A percentile compares a stretch with the other conserved stretches of the same genome.
Conservation (phyloP, 2,888 invertebrate genomes). For the Volucella inanis region DNA sequence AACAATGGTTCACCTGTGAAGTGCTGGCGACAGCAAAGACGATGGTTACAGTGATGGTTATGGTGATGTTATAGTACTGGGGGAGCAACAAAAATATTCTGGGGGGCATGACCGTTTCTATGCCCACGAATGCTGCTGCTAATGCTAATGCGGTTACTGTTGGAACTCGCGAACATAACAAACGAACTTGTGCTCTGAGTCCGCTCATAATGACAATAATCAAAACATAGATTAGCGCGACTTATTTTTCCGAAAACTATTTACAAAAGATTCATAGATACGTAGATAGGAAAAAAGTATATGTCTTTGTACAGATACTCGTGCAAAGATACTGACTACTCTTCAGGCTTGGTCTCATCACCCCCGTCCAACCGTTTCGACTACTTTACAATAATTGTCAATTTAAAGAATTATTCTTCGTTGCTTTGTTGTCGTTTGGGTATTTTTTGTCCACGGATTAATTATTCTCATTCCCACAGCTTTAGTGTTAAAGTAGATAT, state of each 20-base stretch:
- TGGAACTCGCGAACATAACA: slow-evolving; percentile 68
- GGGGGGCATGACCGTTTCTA: too few species aligned
- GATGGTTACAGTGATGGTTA: too few species aligned
- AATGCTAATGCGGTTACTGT: neutral
- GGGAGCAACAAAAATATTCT: neutral
- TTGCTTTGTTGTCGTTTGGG: slow-evolving; percentile 40
- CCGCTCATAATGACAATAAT: slow-evolving; percentile 68
- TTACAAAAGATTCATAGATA: slow-evolving; percentile 39
- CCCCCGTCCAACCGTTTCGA: slow-evolving; percentile 30
- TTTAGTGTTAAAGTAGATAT: slow-evolving; percentile 24
- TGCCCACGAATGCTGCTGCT: slow-evolving; percentile 4
- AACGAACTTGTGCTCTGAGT: slow-evolving; percentile 56
- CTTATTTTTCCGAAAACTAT: slow-evolving; percentile 55
- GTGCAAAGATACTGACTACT: too few species aligned
- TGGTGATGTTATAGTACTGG: neutral
- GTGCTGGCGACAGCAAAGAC: slow-evolving; percentile 32
- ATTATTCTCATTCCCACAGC: slow-evolving; percentile 72
- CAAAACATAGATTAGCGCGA: slow-evolving; percentile 68
- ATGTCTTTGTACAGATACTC: too few species aligned
- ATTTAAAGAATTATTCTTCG: slow-evolving; percentile 68
- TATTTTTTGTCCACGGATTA: slow-evolving; percentile 60
- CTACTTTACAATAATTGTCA: slow-evolving; percentile 68
- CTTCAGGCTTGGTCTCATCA: slow-evolving; percentile 5
- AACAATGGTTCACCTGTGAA: slow-evolving; percentile 73
- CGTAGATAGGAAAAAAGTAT: neutral